phyloP scores from a whole-genome alignment of 2,113 vertebrate species.

The Xiphias gladius region DNA sequence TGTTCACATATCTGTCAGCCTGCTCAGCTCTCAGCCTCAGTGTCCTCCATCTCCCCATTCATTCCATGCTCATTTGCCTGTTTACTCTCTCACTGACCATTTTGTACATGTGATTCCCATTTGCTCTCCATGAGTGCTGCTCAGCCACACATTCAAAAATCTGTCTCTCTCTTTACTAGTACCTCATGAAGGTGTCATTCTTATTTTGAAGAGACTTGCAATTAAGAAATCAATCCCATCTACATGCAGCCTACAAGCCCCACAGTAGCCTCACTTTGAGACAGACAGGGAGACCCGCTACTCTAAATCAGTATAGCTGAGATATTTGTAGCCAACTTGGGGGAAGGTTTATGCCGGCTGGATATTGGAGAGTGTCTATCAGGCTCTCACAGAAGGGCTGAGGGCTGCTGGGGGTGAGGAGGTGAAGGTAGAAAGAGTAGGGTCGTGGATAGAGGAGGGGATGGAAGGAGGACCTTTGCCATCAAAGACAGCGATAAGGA shows the following conservation, averaged over 20 bases:
- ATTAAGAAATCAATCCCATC: constrained; percentile 77
- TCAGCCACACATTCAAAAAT: constrained; percentile 36
- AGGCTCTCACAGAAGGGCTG: constrained; percentile 59
- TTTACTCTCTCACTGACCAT: constrained; percentile 66
- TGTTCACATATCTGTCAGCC: background rate
- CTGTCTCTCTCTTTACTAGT: constrained; percentile 22
- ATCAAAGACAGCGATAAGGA: constrained; percentile 10
- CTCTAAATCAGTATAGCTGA: constrained; percentile 88
- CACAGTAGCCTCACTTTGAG: constrained; percentile 64
- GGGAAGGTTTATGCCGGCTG: constrained; percentile 85
- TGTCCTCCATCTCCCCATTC: constrained; percentile 18
- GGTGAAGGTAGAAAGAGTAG: constrained; percentile 52
- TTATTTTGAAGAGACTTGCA: constrained; percentile 75
- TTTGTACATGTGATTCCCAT: constrained; percentile 62
- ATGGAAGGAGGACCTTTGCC: constrained; percentile 1
- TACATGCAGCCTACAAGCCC: constrained; percentile 64
- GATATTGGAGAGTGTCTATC: constrained; percentile 85
- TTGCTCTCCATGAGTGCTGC: constrained; percentile 32
- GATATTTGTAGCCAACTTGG: constrained; percentile 86
- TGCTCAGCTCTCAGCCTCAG: background rate
- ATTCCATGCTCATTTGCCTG: constrained; percentile 16
- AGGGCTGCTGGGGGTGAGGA: constrained; percentile 28
- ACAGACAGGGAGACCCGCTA: constrained; percentile 43
- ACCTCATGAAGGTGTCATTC: constrained; percentile 50
- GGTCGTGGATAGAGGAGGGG: constrained; percentile 15